Evolutionary conservation across 2,113 vertebrate species (phyloP).

Genomic region (Rhinogobius similis): DNA sequence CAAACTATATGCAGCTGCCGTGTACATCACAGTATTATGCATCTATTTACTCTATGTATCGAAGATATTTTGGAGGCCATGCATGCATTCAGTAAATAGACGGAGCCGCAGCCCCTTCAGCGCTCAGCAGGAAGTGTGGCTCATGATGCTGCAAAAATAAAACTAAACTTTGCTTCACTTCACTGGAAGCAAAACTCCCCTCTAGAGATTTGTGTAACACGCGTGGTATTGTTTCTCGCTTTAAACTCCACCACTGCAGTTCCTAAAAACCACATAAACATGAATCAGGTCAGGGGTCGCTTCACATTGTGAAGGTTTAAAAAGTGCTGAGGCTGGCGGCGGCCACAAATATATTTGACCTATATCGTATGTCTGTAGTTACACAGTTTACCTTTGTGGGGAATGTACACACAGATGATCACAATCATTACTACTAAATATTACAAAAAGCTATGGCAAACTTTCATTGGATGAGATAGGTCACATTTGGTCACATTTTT

Average conservation of each 20-base stretch:
- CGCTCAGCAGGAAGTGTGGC: conserved; percentile 24
- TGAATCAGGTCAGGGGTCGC: neutral
- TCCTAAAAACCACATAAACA: neutral
- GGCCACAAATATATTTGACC: neutral
- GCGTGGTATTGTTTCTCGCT: conserved; percentile 1
- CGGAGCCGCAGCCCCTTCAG: conserved; percentile 16
- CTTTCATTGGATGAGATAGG: neutral
- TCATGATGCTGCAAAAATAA: conserved; percentile 24
- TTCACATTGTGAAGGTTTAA: neutral
- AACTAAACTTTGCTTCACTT: too few relatives aligned
- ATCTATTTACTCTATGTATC: neutral
- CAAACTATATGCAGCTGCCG: neutral
- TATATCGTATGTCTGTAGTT: too few relatives aligned
- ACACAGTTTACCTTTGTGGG: too few relatives aligned
- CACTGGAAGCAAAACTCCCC: neutral
- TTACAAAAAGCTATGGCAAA: neutral
- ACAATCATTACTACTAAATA: neutral
- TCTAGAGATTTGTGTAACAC: neutral
- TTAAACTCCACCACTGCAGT: neutral
- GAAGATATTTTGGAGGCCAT: conserved; percentile 8
- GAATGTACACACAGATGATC: neutral
- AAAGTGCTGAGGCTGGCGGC: neutral
- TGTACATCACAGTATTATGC: neutral
- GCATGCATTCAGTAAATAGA: conserved; percentile 54
- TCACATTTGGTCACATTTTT: too few relatives aligned